phyloP scores from a whole-genome alignment of 2,888 invertebrate species.

The Idaea dimidiata region DNA sequence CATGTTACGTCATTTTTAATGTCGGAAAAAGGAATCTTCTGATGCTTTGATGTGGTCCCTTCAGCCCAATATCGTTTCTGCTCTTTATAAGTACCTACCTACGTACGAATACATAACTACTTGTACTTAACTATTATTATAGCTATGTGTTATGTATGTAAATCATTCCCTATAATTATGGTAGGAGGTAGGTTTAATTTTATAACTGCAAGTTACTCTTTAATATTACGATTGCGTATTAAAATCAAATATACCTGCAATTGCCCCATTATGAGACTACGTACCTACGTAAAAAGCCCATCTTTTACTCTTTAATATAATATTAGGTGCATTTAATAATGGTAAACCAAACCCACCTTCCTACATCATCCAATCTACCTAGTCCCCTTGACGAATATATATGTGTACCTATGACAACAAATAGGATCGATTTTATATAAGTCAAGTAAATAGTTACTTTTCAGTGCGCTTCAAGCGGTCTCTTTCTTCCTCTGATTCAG shows the following conservation, averaged over 20 bases:
- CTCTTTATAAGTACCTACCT: slow-evolving; percentile 12
- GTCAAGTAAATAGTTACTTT: slow-evolving; percentile 59
- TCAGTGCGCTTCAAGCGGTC: slow-evolving; percentile 57
- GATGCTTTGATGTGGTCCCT: slow-evolving; percentile 8
- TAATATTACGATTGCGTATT: too few relatives aligned
- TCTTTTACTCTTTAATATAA: too few relatives aligned
- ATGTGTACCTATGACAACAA: not conserved
- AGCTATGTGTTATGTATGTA: not conserved
- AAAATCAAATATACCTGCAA: too few relatives aligned
- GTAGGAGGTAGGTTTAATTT: too few relatives aligned
- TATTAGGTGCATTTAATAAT: too few relatives aligned
- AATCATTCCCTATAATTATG: not conserved
- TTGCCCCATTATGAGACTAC: too few relatives aligned
- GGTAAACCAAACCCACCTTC: too few relatives aligned
- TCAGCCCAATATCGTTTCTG: not conserved
- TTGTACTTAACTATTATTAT: not conserved
- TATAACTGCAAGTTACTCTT: too few relatives aligned
- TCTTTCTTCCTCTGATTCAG: slow-evolving; percentile 67
- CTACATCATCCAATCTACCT: too few relatives aligned
- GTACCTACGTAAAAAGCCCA: too few relatives aligned
- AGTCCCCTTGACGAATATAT: not conserved
- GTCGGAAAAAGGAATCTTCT: slow-evolving; percentile 28
- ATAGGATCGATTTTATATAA: slow-evolving; percentile 46
- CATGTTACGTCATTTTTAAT: slow-evolving; percentile 40
- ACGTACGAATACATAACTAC: not conserved